phyloP scores from a whole-genome alignment of 2,113 vertebrate species.

The Toxotes chatareus region DNA sequence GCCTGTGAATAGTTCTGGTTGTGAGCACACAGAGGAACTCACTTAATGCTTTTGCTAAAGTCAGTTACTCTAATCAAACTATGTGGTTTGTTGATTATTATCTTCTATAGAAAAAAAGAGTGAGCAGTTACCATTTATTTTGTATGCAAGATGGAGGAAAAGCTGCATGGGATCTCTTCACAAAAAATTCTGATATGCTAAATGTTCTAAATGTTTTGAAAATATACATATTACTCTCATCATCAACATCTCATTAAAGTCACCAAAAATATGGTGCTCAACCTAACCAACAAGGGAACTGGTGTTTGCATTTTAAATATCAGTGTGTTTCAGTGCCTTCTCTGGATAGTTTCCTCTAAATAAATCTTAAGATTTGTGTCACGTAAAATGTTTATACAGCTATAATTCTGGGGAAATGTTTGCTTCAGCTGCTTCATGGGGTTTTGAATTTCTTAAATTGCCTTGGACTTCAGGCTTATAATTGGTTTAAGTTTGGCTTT shows the following conservation, averaged over 20 bases:
- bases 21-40: constrained; percentile 18
- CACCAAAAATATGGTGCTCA: background rate
- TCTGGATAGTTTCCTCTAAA: background rate
- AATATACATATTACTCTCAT: background rate
- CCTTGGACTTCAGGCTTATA: constrained; percentile 11
- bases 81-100: background rate
- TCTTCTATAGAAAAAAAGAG: background rate
- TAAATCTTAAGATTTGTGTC: constrained; percentile 46
- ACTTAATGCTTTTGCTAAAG: constrained; percentile 2
- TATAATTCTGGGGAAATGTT: constrained; percentile 48
- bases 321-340: background rate
- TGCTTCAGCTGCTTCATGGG: constrained; percentile 27
- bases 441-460: constrained; percentile 45
- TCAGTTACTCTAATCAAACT: constrained; percentile 21
- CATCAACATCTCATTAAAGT: background rate
- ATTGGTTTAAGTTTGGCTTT: constrained; percentile 36
- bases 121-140: background rate
- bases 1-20: constrained; percentile 53
- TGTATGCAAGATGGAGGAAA: background rate
- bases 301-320: constrained; percentile 17
- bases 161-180: background rate
- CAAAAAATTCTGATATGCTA: background rate
- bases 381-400: constrained; percentile 47
- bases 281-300: constrained; percentile 17
- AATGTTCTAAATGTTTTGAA: constrained; percentile 2